Evolutionary conservation across 2,797 vertebrate genomes (phyloP), one percentile per base, ranked within the genome.

Genomic region (Cyprinodon diabolis): DNA sequence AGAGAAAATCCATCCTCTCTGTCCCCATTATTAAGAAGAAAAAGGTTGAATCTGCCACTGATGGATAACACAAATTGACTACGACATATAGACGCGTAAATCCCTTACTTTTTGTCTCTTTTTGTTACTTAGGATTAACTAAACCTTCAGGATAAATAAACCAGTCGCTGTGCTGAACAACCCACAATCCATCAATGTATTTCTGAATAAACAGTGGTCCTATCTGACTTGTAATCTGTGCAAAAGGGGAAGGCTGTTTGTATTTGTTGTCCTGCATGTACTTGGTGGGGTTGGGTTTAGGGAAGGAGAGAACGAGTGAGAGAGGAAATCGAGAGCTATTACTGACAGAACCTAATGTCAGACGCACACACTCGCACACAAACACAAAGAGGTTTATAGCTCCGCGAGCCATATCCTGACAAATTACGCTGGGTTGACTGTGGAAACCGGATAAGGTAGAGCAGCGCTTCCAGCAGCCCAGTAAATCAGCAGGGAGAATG

Each of bases 401-500:
- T 90, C 90, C 35, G 78, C 65, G 49, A 90, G 92, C 90, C 91
- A 92, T 92, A 93, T 93, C 92, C 90, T 92, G 89, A 92, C 92
- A 93, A 93, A 93, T 94, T 90, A 92, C 91, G 90, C 88, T 89
- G 79, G 90, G 87, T 89, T 89, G 91, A 93, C 92, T 92, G 91
- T 93, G 92, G 92, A 93, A 93, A 93, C 91, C 86, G 93, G 92
- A 94, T 93, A 93, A 93, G 92, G 92, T 87, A 92, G 89, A 91
- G 90, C 83, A 86, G 89, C 30, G 82, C 87, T 90, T 91, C 93
- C 89, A 92, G 89, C 89, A 91, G 93, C 86, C 87, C 89, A 86
- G 91, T 94, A 93, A 94, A 94, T 94, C 93, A 94, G 91, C 90
- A 86, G 91, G 92, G 92, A 92, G 90, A 93, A 92, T 93, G 88